Percentiles rank a stretch among this genome's conserved stretches.
These are phyloP conservation scores for Ptilodon capucinus DNA, from an alignment of 2,888 invertebrate genomes.

Conservation along the genomic window DNA sequence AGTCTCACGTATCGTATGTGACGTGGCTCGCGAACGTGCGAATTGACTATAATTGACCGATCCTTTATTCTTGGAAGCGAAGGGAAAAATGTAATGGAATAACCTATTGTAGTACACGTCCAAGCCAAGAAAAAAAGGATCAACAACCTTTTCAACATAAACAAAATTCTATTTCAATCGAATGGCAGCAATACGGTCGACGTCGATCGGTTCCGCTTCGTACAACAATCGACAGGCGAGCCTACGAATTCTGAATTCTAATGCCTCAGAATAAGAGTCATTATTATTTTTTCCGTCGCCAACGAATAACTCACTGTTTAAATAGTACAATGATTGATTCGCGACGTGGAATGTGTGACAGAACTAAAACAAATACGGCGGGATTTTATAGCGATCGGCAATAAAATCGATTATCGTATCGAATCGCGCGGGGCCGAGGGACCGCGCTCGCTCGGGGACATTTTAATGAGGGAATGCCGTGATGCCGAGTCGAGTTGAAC, in stretches of 20 bases:
- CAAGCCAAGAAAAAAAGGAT: constrained; percentile 33
- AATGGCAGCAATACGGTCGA: constrained; percentile 36
- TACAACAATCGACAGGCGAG: constrained; percentile 38
- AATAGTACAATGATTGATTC: constrained; percentile 64
- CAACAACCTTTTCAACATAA: constrained; percentile 43
- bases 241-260: constrained; percentile 32
- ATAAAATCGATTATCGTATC: constrained; percentile 73
- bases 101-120: constrained; percentile 5
- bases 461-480: constrained; percentile 75
- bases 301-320: constrained; percentile 51
- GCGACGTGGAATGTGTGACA: constrained; percentile 52
- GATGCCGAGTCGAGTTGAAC: constrained; percentile 50
- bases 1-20: constrained; percentile 8
- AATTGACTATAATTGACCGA: constrained; percentile 17
- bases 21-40: constrained; percentile 19
- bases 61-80: constrained; percentile 13
- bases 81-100: constrained; percentile 12
- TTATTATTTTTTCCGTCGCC: constrained; percentile 36
- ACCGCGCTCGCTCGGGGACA: constrained; percentile 56
- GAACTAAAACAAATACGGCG: constrained; percentile 56
- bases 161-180: constrained; percentile 49
- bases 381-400: constrained; percentile 65
- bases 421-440: constrained; percentile 44
- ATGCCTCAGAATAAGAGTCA: constrained; percentile 49
- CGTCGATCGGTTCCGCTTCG: constrained; percentile 49